Evolutionary conservation across 2,888 invertebrate genomes (phyloP), one percentile per base, ranked within the genome.

Genomic region (Orchesella flavescens): DNA sequence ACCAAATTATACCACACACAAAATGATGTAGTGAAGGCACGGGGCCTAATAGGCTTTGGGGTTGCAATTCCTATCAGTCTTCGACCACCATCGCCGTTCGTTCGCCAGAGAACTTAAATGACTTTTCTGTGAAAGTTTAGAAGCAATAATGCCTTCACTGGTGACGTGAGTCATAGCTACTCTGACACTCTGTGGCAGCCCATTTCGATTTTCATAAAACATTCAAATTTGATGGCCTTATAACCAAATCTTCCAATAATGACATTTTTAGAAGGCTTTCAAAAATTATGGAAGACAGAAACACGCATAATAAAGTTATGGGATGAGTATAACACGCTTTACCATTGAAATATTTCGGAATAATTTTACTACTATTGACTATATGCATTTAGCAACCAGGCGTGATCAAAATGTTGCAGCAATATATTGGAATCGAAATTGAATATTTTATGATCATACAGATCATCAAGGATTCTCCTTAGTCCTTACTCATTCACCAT

Each of bases 81-180:
- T 69, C 49, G 69, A 69, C 57, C 72, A 72, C 72, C 72, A 57
- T 12, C 24, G 65, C 24, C 24, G 15, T 24, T 72, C 69, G 69
- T 53, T 69, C 53, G 49, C 21, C 49, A 53, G 12, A n/a, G n/a
- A n/a, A n/a, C 23, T 4, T 24, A 57, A 72, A 72, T 21, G 55
- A 57, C 57, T 73, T 73, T 61, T 34, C 10, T 59, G 44, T 43
- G 73, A 73, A 73, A 73, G 73, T 59, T 73, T 73, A 73, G 59
- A 73, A 61, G 73, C 61, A 44, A 46, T 61, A 61, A 73, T 24
- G 69, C 21, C 69, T 57, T 57, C 71, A 21, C 23, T 53, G 17
- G 0, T 43, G 71, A 55, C 34, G 57, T 57, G 57, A 57, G 55
- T 71, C 49, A 71, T 57, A 55, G 19, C 5, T 21, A 1, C 17